Evolutionary conservation across 2,113 vertebrate genomes (phyloP), one percentile per base, ranked within the genome.

Genomic region (Lepisosteus osseus): DNA sequence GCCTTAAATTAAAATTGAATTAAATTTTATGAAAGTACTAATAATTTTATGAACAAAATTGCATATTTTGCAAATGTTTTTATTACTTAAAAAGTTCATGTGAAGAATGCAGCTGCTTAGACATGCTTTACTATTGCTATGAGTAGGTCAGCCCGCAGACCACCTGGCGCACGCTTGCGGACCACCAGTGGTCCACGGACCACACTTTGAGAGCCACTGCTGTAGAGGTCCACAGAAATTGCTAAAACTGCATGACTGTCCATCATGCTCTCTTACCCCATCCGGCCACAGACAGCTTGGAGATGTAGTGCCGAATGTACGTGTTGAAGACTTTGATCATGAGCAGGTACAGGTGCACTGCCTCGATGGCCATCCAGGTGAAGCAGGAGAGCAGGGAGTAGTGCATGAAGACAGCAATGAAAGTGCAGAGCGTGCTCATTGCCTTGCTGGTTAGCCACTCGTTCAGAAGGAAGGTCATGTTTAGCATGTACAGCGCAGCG

Each of bases 331-430:
- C 90, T 78, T 84, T 86, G 0, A 91, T 71, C 6, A 90, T 64
- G 73, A 89, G 68, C 0, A 90, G 67, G 55, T 90, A 89, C 6
- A 91, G 78, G 73, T 91, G 90, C 14, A 91, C 44, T 0, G 82
- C 88, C 76, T 91, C 90, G 12, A 90, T 77, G 65, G 83, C 81
- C 87, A 90, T 88, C 90, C 90, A 91, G 69, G 83, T 88, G 78
- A 90, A 89, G 73, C 72, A 80, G 80, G 80, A 83, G 62, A 91
- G 82, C 72, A 91, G 40, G 40, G 84, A 83, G 77, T 75, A 90
- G 70, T 90, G 84, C 70, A 88, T 84, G 62, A 71, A 11, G 3
- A 79, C 81, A 2, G 88, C 86, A 0, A 90, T 51, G 4, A 84
- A 73, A 62, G 79, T 74, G n/a, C 90, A 91, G 61, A 86, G 61